phyloP scores from a whole-genome alignment of 2,113 vertebrate genomes.

The Phylloscopus trochilus region DNA sequence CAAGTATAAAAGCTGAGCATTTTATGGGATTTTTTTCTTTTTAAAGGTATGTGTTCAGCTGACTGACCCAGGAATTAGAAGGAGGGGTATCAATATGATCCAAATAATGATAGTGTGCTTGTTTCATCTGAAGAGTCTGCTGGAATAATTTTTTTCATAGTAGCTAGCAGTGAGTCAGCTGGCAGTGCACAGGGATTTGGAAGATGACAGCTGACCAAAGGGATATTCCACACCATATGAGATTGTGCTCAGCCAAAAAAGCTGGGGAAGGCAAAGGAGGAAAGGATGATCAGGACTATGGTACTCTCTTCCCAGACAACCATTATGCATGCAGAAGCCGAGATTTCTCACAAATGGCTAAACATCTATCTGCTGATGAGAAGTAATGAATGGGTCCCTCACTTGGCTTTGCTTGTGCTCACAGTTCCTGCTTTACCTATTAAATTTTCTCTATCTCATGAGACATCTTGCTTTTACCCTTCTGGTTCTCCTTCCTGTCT shows the following conservation, averaged over 20 bases:
- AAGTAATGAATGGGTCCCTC: not conserved
- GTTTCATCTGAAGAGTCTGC: not conserved
- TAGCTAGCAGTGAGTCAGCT: rapidly evolving
- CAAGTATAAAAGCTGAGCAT: not conserved
- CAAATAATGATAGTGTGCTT: not conserved
- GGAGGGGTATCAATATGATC: not conserved
- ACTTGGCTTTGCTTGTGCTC: not conserved
- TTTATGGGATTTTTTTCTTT: not conserved
- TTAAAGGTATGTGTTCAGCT: not conserved
- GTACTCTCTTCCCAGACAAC: not conserved
- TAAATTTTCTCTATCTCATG: not conserved
- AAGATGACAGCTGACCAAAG: not conserved
- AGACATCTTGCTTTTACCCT: not conserved
- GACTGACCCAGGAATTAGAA: not conserved
- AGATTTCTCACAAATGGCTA: not conserved
- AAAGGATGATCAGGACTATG: not conserved
- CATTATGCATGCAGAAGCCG: not conserved
- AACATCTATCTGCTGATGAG: not conserved
- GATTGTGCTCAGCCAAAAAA: not conserved
- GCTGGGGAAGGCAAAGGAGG: not conserved
- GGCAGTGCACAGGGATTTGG: not conserved
- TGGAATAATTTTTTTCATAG: not conserved
- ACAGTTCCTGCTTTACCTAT: not conserved
- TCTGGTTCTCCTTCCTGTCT: not conserved
- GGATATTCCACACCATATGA: not conserved